phyloP scores from a whole-genome alignment of 2,797 vertebrate species.

The Esox lucius region DNA sequence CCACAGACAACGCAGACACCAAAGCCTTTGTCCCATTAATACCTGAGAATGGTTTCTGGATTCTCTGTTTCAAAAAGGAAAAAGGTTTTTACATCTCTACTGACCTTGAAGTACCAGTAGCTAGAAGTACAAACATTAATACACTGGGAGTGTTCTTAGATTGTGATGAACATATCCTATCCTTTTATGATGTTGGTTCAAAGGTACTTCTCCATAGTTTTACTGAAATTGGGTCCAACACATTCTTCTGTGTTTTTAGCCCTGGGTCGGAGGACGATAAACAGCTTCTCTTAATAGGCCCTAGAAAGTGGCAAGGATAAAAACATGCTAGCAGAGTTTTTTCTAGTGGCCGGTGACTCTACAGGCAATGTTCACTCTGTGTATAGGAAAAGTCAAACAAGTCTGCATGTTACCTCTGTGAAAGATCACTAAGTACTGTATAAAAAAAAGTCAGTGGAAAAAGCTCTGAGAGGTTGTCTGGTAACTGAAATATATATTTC shows the following conservation, averaged over 20 bases:
- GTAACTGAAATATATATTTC: too few relatives aligned
- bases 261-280: neutral
- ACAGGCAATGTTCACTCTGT: too few relatives aligned
- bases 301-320: too few relatives aligned
- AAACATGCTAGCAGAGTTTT: too few relatives aligned
- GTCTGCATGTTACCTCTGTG: too few relatives aligned
- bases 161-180: neutral
- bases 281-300: too few relatives aligned
- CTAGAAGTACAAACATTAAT: neutral
- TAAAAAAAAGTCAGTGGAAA: too few relatives aligned
- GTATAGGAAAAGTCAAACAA: too few relatives aligned
- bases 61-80: neutral
- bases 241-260: neutral
- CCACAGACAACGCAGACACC: neutral
- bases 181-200: slow-evolving; percentile 1
- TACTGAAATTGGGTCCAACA: neutral
- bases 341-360: too few relatives aligned
- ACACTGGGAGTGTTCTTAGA: neutral
- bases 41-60: neutral
- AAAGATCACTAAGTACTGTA: too few relatives aligned
- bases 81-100: neutral
- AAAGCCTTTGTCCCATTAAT: neutral
- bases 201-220: neutral
- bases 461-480: too few relatives aligned
- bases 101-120: neutral